These are phyloP conservation scores for Miniopterus natalensis DNA, from an alignment of 2,113 vertebrate species.

Conservation along the genomic window DNA sequence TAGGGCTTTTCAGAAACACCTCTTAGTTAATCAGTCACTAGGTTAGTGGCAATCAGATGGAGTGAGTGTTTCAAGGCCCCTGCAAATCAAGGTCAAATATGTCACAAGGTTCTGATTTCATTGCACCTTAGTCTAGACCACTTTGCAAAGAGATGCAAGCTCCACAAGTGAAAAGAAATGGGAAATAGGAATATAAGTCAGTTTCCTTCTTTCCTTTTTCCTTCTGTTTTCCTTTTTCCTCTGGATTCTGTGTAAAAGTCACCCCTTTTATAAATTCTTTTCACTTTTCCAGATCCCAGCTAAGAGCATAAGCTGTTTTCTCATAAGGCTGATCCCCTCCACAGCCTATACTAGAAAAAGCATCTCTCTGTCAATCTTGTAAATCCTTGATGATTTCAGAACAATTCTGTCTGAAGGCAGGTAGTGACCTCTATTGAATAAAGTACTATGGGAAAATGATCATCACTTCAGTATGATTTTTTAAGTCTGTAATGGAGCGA, in stretches of 20 bases:
- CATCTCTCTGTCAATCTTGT: not conserved
- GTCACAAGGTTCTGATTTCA: slow-evolving; percentile 41
- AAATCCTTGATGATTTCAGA: slow-evolving; percentile 33
- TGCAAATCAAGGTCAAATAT: slow-evolving; percentile 49
- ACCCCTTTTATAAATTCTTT: not conserved
- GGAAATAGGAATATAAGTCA: not conserved
- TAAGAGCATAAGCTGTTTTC: slow-evolving; percentile 61
- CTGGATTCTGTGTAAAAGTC: slow-evolving; percentile 19
- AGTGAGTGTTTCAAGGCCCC: not conserved
- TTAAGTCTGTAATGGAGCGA: not conserved
- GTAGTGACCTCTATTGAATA: slow-evolving; percentile 5
- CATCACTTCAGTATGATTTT: slow-evolving; percentile 13
- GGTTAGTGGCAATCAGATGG: not conserved
- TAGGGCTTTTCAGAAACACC: slow-evolving; percentile 17
- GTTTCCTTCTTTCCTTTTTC: not conserved
- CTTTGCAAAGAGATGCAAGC: not conserved
- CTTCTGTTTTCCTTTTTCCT: slow-evolving; percentile 25
- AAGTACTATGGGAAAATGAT: slow-evolving; percentile 11
- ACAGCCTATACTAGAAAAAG: not conserved
- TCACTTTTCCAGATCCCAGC: not conserved
- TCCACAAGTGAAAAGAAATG: not conserved
- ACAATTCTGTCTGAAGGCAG: slow-evolving; percentile 43
- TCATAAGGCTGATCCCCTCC: slow-evolving; percentile 14
- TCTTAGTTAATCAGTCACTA: slow-evolving; percentile 60
- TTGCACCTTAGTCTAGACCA: not conserved